Base-by-base conservation (phyloP, 1,140 invertebrate genomes). In the Pristionchus pacificus region DNA sequence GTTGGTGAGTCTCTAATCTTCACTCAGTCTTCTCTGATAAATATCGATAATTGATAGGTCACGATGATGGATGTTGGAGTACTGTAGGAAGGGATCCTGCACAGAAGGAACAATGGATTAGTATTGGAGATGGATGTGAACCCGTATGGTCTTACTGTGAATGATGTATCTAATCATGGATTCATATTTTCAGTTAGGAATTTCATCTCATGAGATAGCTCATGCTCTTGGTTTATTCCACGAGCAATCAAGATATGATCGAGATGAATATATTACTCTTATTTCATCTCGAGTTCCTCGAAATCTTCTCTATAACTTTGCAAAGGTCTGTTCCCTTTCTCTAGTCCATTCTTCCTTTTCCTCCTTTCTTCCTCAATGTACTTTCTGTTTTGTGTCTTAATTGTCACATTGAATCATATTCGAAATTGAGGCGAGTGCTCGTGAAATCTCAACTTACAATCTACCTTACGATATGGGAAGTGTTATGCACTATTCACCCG, bases 61-160 rank as follows among this genome's bases (percentile, higher is more conserved):
- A 73, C 59, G 71, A 73, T 27, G 65, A 73, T 24, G 71, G 71
- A 30, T 73, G 71, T 49, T 73, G 71, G 71, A 68, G 65, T 73
- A 73, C 71, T 13, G 71, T 73, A 6, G 71, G 71, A 62, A 67
- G 60, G 63, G 71, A 73, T 61, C 32, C 33, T 38, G 31, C 55
- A 31, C 61, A 61, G n/a, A 60, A 60, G 14, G 63, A 64, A 73
- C 71, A 73, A 66, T 60, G 68, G 3, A 66, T 73, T 32, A 70
- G 65, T 30, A 73, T 73, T 68, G 71, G 71, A 64, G 28, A 57
- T 32, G 71, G 71, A 25, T 73, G 71, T 73, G 71, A 73, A 62
- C 71, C 67, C 58, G 71, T 73, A 38, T 10, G 65, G 33, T 32
- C 55, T 29, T 13, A 2, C 13, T 14, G 25, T 32, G 13, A 3